Evolutionary conservation across 2,797 vertebrate genomes (phyloP), one percentile per base, ranked within the genome.

Genomic region (Squalus acanthias): DNA sequence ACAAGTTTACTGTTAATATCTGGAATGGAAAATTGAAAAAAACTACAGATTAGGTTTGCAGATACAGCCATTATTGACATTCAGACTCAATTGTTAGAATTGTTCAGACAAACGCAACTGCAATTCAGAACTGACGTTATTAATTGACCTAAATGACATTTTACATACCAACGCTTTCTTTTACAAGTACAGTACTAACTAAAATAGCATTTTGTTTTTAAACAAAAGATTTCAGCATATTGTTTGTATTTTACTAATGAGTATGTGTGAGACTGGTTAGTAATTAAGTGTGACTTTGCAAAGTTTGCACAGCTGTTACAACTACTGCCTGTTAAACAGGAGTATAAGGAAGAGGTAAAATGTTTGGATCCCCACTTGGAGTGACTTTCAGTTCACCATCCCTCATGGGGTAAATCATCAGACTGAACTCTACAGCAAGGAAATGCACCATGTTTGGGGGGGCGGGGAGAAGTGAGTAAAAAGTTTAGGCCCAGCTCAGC

Each of bases 81-180:
- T 85, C 82, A 1, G 20, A 50, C 39, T 22, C 20, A 85, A 22
- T 85, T 93, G 65, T 69, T 93, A n/a, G 91, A 69, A 93, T 93
- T 69, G 46, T 93, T 93, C 13, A 93, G 46, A 39, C 39, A 69
- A 46, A 39, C 10, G 12, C 22, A 20, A 69, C 65, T 26, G 20
- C 20, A 93, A 69, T 67, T 65, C 17, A 92, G 33, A 92, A 67
- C 29, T 93, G 60, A n/a, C 22, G 63, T 67, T 93, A 3, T 69
- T 69, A 93, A 93, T 69, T 69, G 63, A 69, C 63, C 91, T 69
- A 24, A 69, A 69, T 93, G 63, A 93, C 65, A 69, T 93, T 93
- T 93, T 93, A 5, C 91, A 46, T 93, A 24, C 91, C 57, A 63
- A n/a, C 3, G 12, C 0, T 12, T 69, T 91, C 46, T 93, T 24